Conservation (phyloP, 2,113 vertebrate species). For the Cyanoramphus novaezelandiae region DNA sequence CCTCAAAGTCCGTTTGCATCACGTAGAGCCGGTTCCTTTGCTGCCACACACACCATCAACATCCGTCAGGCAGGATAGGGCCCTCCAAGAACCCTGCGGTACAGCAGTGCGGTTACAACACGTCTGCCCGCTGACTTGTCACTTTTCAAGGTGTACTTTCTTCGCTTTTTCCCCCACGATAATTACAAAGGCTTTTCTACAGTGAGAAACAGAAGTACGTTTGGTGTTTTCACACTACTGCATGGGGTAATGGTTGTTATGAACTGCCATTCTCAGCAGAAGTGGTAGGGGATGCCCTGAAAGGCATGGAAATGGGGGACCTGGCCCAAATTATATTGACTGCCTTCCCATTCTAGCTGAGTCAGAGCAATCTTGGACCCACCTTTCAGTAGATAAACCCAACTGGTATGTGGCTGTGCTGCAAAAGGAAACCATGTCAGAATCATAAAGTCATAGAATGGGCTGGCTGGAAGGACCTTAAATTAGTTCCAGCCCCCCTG, state of each 20-base stretch:
- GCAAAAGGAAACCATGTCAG: not conserved
- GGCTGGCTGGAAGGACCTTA: accelerated
- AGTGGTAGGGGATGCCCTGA: not conserved
- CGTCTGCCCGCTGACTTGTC: accelerated
- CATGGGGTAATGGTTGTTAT: accelerated
- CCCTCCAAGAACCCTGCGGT: not conserved
- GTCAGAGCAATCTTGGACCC: not conserved
- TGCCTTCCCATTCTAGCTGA: too few species aligned
- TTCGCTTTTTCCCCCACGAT: accelerated
- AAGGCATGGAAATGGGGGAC: not conserved
- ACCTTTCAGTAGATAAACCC: accelerated
- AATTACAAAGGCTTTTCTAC: not conserved
- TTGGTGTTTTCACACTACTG: accelerated
- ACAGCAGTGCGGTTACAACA: accelerated
- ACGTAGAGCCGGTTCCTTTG: accelerated
- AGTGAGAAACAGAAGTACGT: not conserved
- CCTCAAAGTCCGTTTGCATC: too few species aligned
- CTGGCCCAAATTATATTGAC: not conserved
- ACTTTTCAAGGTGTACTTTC: not conserved
- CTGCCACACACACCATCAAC: accelerated
- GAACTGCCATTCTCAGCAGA: not conserved
- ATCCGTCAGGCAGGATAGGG: accelerated
- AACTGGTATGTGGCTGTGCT: accelerated
- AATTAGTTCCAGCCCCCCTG: accelerated
- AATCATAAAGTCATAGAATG: accelerated